phyloP scores from a whole-genome alignment of 2,113 vertebrate species.

The Psittacula cyanocephala region DNA sequence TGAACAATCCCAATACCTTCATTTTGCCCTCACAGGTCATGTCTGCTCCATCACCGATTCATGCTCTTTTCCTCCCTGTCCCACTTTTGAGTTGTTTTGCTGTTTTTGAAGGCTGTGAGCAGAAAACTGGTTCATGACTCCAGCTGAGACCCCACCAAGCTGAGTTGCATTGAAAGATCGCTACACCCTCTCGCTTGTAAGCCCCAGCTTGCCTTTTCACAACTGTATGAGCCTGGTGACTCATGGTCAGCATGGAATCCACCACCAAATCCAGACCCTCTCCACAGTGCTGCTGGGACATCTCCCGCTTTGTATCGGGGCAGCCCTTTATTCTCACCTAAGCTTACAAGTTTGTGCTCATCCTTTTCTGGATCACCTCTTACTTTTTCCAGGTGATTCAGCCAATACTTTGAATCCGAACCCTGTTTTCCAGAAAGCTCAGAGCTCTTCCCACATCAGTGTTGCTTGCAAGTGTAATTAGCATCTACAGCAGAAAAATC shows the following conservation, averaged over 20 bases:
- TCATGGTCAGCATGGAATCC: background rate
- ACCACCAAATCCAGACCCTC: background rate
- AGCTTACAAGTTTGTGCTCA: background rate
- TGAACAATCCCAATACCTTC: background rate
- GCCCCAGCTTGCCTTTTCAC: background rate
- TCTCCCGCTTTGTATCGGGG: background rate
- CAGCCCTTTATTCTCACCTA: background rate
- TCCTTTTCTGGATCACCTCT: background rate
- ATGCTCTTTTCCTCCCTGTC: background rate
- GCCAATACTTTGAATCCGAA: background rate
- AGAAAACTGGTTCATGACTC: slow-evolving; percentile 19
- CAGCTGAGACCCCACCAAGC: background rate
- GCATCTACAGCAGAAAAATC: background rate
- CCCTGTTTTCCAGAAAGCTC: background rate
- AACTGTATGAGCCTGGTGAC: background rate
- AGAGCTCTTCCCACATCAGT: background rate
- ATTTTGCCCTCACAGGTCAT: background rate
- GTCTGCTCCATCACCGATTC: background rate
- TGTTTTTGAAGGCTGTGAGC: background rate
- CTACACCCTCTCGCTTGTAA: background rate
- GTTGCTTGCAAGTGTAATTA: background rate
- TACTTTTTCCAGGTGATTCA: background rate
- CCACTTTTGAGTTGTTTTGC: background rate
- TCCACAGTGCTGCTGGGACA: background rate
- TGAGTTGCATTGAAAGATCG: background rate